Conservation (phyloP, 1,140 invertebrate species). For the Holotrichia oblita region DNA sequence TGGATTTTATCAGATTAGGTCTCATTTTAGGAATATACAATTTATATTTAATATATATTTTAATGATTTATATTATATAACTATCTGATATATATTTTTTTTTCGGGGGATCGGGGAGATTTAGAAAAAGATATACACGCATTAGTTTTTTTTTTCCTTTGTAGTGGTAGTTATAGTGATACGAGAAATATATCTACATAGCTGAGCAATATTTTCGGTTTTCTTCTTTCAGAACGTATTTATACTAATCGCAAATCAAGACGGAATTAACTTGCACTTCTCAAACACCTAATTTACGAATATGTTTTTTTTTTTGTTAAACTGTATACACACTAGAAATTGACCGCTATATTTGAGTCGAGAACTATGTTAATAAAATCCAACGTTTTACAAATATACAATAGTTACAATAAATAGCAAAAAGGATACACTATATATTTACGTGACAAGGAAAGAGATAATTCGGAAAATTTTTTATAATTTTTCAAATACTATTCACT, state of each 20-base stretch:
- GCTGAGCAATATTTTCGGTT: slow-evolving; percentile 38
- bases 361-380: slow-evolving; percentile 58
- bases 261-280: neutral
- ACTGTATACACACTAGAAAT: slow-evolving; percentile 46
- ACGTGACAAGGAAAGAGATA: neutral
- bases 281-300: slow-evolving; percentile 22
- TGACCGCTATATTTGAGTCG: slow-evolving; percentile 52
- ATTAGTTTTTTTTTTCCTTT: neutral
- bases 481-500: neutral
- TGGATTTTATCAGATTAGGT: slow-evolving; percentile 30
- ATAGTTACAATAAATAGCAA: slow-evolving; percentile 37
- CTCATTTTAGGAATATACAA: slow-evolving; percentile 2
- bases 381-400: slow-evolving; percentile 50
- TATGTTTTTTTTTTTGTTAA: neutral
- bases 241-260: slow-evolving; percentile 35
- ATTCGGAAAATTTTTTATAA: too few species aligned
- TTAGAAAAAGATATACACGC: slow-evolving; percentile 1
- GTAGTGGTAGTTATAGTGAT: neutral
- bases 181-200: slow-evolving; percentile 23
- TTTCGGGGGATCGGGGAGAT: neutral
- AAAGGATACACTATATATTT: slow-evolving; percentile 14
- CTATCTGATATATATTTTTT: neutral
- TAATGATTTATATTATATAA: neutral
- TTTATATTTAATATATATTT: neutral
- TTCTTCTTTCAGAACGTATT: slow-evolving; percentile 28